Evolutionary conservation across 35 echinoderm and acorn worm genomes (phyloP).

Genomic region (Lytechinus pictus): DNA sequence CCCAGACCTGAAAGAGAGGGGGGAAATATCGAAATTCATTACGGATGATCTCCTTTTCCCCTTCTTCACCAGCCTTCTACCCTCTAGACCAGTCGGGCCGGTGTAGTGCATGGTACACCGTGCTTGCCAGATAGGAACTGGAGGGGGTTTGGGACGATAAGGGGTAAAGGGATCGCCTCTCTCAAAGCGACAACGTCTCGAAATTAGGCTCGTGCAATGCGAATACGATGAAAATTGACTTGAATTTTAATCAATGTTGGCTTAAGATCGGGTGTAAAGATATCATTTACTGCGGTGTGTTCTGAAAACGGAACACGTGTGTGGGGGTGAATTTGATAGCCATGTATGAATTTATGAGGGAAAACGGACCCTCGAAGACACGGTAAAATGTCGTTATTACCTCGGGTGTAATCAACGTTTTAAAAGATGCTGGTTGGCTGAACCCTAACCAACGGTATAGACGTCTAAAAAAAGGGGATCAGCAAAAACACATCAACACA

Average conservation of each 20-base stretch:
- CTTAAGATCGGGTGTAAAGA: slow-evolving; percentile 43
- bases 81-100: background rate
- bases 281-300: slow-evolving; percentile 47
- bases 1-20: background rate
- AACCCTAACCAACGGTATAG: background rate
- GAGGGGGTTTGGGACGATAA: slow-evolving; percentile 28
- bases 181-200: slow-evolving; percentile 19
- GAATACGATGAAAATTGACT: slow-evolving; percentile 55
- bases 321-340: slow-evolving; percentile 42
- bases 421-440: background rate
- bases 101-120: background rate
- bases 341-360: slow-evolving; percentile 45
- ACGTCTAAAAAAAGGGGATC: background rate
- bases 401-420: background rate
- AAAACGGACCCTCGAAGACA: slow-evolving; percentile 13
- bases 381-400: background rate
- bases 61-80: background rate
- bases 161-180: background rate
- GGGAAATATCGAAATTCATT: slow-evolving; percentile 33
- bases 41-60: slow-evolving; percentile 32
- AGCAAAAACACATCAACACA: background rate
- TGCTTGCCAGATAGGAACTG: background rate
- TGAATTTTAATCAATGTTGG: slow-evolving; percentile 59
- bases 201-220: slow-evolving; percentile 39
- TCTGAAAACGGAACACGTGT: slow-evolving; percentile 49